Base-by-base conservation (phyloP, 2,797 vertebrate genomes). In the Okamejei kenojei region DNA sequence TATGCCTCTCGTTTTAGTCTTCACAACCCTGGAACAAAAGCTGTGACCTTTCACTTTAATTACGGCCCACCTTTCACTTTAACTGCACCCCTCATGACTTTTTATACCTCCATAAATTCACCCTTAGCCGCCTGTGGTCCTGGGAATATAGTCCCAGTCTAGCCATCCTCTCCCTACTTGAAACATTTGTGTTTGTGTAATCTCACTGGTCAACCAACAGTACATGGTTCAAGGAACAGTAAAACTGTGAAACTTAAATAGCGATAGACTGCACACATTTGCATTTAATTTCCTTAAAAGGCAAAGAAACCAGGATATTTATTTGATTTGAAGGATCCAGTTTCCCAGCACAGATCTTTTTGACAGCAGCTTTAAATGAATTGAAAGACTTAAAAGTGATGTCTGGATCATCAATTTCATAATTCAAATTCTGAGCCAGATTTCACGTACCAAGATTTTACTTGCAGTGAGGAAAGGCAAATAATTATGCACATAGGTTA, bases 241-340 rank as follows among this genome's bases (percentile, higher is more conserved):
- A 21, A 90, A 88, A 90, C 1, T 21, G 32, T 19, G n/a, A 17
- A 35, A 32, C 32, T 21, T 38, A 84, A 58, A 26, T 29, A 61
- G 26, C 54, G 29, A 74, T 32, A 15, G 74, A 26, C 84, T 73
- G 86, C 93, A 63, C 77, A 35, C 88, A 19, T 65, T 93, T 93
- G 76, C 65, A 91, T 84, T 54, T 81, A 29, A 81, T 88, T 84
- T 45, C 93, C 32, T 93, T 84, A 93, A 86, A 54, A 54, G n/a
- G 29, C 29, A 88, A 88, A 91, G n/a, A 93, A 80, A 93, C 93
- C 92, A 80, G 45, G 84, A 81, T 73, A 82, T 21, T 81, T 80
- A 79, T 23, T 79, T 93, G 91, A 91, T 68, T 80, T 93, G 76
- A 79, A 82, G 77, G 38, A 79, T 21, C 29, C 10, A 5, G 45